Evolutionary conservation across 2,888 invertebrate species (phyloP).

Genomic region (Drosophila paramelanica): DNA sequence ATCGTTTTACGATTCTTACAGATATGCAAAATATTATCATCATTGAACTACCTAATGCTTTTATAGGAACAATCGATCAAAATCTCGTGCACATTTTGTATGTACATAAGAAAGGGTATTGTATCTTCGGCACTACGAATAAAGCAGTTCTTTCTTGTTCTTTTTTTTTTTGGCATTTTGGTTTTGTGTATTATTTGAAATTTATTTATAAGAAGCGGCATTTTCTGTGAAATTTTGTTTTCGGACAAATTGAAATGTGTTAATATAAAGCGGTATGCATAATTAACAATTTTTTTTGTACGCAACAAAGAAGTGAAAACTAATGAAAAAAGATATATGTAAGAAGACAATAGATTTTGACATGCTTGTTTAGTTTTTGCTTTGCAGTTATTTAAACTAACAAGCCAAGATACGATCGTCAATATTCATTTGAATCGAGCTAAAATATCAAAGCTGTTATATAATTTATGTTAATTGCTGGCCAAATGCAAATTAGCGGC

Average conservation of each 20-base stretch:
- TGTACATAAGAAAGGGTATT: neutral
- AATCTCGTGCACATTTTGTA: no score
- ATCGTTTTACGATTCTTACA: no score
- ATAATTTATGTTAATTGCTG: slow-evolving; percentile 72
- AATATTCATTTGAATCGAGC: slow-evolving; percentile 54
- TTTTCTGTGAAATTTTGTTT: slow-evolving; percentile 41
- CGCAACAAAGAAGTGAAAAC: slow-evolving; percentile 14
- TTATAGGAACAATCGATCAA: no score
- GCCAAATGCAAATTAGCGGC: slow-evolving; percentile 53
- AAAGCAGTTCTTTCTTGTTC: no score
- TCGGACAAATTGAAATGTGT: slow-evolving; percentile 78
- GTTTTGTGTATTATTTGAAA: slow-evolving; percentile 43
- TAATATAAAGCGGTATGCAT: slow-evolving; percentile 60
- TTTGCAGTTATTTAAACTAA: slow-evolving; percentile 23
- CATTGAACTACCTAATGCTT: no score
- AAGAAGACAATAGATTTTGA: slow-evolving; percentile 26
- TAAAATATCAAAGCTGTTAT: slow-evolving; percentile 28
- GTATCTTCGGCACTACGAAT: neutral
- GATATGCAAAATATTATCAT: no score
- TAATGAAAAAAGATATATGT: slow-evolving; percentile 19
- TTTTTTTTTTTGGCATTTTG: slow-evolving; percentile 35
- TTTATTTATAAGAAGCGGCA: slow-evolving; percentile 43
- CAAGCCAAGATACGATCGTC: slow-evolving; percentile 50
- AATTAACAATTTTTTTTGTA: slow-evolving; percentile 44
- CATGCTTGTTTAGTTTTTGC: neutral